phyloP scores from a whole-genome alignment of 2,113 vertebrate species.

The Antechinus flavipes region DNA sequence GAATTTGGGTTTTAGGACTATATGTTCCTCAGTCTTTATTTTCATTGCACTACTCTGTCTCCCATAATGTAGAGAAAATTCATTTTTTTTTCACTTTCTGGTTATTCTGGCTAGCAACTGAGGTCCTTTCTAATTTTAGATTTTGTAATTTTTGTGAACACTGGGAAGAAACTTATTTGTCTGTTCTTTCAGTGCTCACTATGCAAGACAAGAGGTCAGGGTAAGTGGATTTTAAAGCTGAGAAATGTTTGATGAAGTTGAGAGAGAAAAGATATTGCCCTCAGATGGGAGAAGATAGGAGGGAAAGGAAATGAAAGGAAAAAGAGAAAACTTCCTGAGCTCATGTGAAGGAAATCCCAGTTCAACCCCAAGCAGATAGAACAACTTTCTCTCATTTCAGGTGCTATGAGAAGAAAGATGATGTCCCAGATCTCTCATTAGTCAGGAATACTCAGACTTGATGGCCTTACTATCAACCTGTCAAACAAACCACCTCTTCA shows the following conservation, averaged over 20 bases:
- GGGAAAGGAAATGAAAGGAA: background rate
- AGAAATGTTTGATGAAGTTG: background rate
- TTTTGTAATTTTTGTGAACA: background rate
- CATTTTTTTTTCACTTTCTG: background rate
- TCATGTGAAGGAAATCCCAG: background rate
- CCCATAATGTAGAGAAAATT: background rate
- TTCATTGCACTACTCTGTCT: background rate
- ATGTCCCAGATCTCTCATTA: background rate
- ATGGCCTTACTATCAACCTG: background rate
- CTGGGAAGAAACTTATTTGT: background rate
- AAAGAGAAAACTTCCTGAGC: background rate
- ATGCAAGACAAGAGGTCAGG: background rate
- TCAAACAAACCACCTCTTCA: background rate
- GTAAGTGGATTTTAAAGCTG: background rate
- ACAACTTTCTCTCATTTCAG: background rate
- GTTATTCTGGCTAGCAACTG: background rate
- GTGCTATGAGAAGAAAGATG: background rate
- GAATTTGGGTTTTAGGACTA: background rate
- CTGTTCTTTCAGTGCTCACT: background rate
- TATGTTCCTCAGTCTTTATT: background rate
- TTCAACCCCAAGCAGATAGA: background rate
- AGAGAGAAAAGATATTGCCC: background rate
- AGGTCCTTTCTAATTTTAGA: background rate
- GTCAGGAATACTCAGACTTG: background rate
- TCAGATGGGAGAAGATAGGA: background rate